Evolutionary conservation across 2,888 invertebrate species (phyloP), one percentile per base, ranked within the genome.

Genomic region (Leucophora obtusa): DNA sequence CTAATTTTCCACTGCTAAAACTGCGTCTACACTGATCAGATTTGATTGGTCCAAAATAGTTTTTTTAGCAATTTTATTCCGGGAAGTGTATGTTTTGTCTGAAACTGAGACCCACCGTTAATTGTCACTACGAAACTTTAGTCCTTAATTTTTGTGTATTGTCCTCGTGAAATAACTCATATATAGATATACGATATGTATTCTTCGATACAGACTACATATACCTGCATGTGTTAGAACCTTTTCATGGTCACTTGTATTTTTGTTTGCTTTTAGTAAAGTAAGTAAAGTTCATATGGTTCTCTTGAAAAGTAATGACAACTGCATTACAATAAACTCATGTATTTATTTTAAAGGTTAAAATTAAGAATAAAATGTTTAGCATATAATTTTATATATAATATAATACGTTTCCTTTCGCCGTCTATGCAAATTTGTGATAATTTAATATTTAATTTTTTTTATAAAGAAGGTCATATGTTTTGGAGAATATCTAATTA

Each of bases 221-320:
- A 28, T 28, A 7, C 28, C 28, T 28, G 28, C 28, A 28, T 51
- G 47, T 71, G 47, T 71, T 56, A 66, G 38, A 79, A 66, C 11
- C 51, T 65, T 80, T 80, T 80, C 80, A 80, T 63, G 80, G 80
- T 70, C 72, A 80, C 15, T 50, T 28, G 28, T 28, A 58, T 66
- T 71, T 66, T 54, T 28, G n/a, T 68, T 63, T 28, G 51, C 43
- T 58, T 8, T 50, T 56, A 21, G 54, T n/a, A 17, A 74, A 50
- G 51, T 28, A 60, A 69, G 11, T 56, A 70, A 75, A 79, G 66
- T 72, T 68, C 62, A 72, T 10, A 60, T 35, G 35, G 35, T 72
- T 58, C 62, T 69, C 38, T 80, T 76, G 59, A 53, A 80, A 76
- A 72, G 59, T 65, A 80, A 80, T 80, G 76, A 73, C 72, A 76